These are phyloP conservation scores for Potamarius usumacintae DNA, from an alignment of 2,113 vertebrate genomes.

Conservation along the genomic window DNA sequence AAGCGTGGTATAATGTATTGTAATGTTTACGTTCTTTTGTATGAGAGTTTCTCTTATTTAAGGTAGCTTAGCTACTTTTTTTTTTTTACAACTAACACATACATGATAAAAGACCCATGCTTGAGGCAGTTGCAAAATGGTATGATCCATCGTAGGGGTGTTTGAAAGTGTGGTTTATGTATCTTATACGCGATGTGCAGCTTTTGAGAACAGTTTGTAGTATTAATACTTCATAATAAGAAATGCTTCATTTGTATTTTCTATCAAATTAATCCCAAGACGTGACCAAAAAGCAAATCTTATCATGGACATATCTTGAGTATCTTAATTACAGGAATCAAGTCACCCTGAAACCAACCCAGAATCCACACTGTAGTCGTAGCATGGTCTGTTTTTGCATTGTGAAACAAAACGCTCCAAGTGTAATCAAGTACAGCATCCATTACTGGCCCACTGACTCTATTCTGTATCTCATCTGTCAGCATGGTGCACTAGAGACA, in stretches of 20 bases:
- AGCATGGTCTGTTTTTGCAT: background rate
- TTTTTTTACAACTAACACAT: no score
- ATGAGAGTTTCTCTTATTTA: no score
- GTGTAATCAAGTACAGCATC: slow-evolving; percentile 43
- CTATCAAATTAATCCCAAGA: background rate
- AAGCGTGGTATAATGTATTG: no score
- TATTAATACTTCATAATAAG: background rate
- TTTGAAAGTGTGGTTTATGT: background rate
- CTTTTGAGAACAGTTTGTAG: no score
- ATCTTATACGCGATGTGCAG: background rate
- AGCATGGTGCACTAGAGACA: slow-evolving; percentile 59
- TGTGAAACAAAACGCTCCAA: slow-evolving; percentile 5
- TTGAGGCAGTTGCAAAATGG: background rate
- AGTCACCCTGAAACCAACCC: background rate
- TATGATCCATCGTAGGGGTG: background rate
- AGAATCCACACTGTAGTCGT: background rate
- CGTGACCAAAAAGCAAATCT: background rate
- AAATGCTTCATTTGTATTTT: background rate
- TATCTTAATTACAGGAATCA: background rate
- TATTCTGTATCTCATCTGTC: slow-evolving; percentile 59
- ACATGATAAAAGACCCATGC: no score
- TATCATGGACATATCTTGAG: background rate
- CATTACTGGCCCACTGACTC: slow-evolving; percentile 48
- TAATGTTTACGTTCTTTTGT: no score
- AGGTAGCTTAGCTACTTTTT: no score